Evolutionary conservation across 1,140 invertebrate species (phyloP).

Genomic region (Littorina saxatilis): DNA sequence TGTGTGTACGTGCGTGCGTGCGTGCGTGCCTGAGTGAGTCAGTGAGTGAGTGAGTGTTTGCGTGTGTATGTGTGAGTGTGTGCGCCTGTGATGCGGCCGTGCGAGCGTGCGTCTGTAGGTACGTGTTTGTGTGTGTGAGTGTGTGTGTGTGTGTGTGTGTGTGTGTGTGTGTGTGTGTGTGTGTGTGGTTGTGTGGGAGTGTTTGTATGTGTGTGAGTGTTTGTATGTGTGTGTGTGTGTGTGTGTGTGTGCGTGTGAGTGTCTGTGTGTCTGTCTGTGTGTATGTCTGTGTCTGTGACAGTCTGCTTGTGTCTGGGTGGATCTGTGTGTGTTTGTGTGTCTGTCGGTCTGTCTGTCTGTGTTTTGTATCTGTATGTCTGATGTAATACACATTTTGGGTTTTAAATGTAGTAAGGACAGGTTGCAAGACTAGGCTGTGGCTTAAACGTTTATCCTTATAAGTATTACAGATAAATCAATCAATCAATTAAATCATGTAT

Average conservation of each 20-base stretch:
- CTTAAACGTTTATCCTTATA: no score
- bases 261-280: not conserved
- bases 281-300: no score
- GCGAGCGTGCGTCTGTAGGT: not conserved
- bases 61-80: not conserved
- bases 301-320: not conserved
- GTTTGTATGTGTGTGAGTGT: not conserved
- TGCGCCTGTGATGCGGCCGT: no score
- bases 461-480: no score
- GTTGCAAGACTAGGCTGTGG: no score
- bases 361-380: not conserved
- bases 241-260: not conserved
- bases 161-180: not conserved
- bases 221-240: conserved; percentile 1
- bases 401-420: no score
- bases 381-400: no score
- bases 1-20: not conserved
- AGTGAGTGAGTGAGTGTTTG: not conserved
- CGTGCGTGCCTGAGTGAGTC: no score
- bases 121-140: conserved; percentile 14
- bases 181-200: not conserved
- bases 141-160: conserved; percentile 11
- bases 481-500: no score
- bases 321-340: not conserved
- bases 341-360: not conserved